Evolutionary conservation across 2,888 invertebrate species (phyloP).

Genomic region (Brachylomia viminalis): DNA sequence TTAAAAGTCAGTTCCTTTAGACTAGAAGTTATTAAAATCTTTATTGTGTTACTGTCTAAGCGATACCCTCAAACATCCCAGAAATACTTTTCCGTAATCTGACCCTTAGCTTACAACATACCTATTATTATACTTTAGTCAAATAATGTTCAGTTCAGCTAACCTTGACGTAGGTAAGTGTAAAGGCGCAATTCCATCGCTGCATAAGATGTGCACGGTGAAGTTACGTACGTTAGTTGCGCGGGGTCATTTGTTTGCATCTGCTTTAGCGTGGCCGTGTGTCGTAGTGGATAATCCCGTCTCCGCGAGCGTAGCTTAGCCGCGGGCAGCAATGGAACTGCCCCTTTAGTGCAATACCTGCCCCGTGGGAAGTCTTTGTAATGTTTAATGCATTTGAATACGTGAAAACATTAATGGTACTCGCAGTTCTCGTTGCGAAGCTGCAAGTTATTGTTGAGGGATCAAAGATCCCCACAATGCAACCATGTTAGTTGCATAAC

Average conservation of each 20-base stretch:
- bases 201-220: background rate
- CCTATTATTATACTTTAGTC: background rate
- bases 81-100: background rate
- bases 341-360: constrained; percentile 5
- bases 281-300: background rate
- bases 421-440: constrained; percentile 51
- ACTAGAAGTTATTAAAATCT: background rate
- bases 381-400: constrained; percentile 42
- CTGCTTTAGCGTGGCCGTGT: background rate
- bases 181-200: constrained; percentile 5
- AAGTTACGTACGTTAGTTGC: background rate
- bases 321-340: background rate
- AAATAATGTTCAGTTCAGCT: constrained; percentile 12
- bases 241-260: background rate
- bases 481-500: constrained; percentile 17
- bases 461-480: constrained; percentile 56
- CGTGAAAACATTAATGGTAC: constrained; percentile 57
- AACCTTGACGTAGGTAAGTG: background rate
- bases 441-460: constrained; percentile 56
- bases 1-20: background rate
- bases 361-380: constrained; percentile 53
- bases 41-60: background rate
- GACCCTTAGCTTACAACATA: background rate
- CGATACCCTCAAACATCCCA: background rate
- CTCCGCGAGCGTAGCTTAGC: background rate